A percentile compares a stretch with the other conserved stretches of the same genome.
Conservation (phyloP, 2,888 invertebrate genomes). For the Napeogenes inachia region DNA sequence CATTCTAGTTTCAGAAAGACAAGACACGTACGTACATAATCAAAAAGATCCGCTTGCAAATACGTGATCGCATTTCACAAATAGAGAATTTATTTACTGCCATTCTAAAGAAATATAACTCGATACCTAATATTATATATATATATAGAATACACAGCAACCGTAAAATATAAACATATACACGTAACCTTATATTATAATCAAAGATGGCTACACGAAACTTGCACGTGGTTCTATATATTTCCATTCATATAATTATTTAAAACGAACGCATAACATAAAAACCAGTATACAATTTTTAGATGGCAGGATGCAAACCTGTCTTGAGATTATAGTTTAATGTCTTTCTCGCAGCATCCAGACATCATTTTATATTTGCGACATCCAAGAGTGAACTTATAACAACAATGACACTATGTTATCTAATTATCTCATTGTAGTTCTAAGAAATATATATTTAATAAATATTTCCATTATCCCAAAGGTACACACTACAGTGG, state of each 20-base stretch:
- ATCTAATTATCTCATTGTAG: too few relatives aligned
- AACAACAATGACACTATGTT: neutral
- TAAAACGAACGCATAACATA: neutral
- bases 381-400: neutral
- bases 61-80: slow-evolving; percentile 55
- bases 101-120: slow-evolving; percentile 31
- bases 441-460: too few relatives aligned
- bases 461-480: too few relatives aligned
- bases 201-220: slow-evolving; percentile 1
- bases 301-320: slow-evolving; percentile 2
- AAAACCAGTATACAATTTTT: neutral
- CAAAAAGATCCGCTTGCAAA: slow-evolving; percentile 59
- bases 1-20: slow-evolving; percentile 42
- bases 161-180: too few relatives aligned
- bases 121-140: slow-evolving; percentile 17
- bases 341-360: slow-evolving; percentile 1
- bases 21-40: slow-evolving; percentile 57
- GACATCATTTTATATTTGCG: neutral
- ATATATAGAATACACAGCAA: neutral
- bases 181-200: too few relatives aligned
- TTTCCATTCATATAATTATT: neutral
- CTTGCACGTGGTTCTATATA: neutral
- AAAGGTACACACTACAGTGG: too few relatives aligned
- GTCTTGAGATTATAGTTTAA: slow-evolving; percentile 3
- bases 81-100: slow-evolving; percentile 37